Evolutionary conservation across 1,140 invertebrate species (phyloP), one percentile per base, ranked within the genome.

Genomic region (Drosophila truncata): DNA sequence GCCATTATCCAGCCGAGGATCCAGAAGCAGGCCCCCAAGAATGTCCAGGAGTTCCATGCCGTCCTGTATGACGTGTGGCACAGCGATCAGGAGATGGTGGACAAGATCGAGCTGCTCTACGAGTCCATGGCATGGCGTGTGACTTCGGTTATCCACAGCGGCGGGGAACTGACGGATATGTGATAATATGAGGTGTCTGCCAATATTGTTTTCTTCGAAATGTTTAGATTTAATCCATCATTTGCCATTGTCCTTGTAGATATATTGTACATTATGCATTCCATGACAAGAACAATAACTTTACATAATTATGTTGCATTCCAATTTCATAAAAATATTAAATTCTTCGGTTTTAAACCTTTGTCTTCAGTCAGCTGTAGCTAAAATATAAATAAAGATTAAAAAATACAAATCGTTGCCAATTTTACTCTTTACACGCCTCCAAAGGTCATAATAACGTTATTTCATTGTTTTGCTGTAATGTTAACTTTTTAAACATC

Each of bases 51-150:
- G 27, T 90, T 88, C 9, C 69, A 70, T 0, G 47, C 81, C 0
- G 70, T 85, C 1, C 61, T 88, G 10, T 85, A 88, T 23, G 70
- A 85, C 10, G 71, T 90, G 16, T 88, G 85, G 85, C 85, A 85
- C 60, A 90, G 69, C 41, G 85, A 88, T 47, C 58, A 67, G 50
- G 81, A 90, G 10, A 54, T 88, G 59, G 85, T 85, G 27, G 63
- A 58, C 31, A 81, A 75, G 41, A 81, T 88, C 41, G 66, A 88
- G 11, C 10, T 69, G 37, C 73, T 88, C 0, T 88, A 81, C 46
- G 85, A 85, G 29, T 66, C 81, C 13, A 88, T 88, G 85, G 23
- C 81, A 3, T 84, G 67, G 66, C 85, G 85, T 20, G 81, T 88
- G 6, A 37, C 42, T n/a, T 14, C 70, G 1, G 78, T 88, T 1